Evolutionary conservation across 2,888 invertebrate species (phyloP), one percentile per base, ranked within the genome.

Genomic region (Amphipoea oculea): DNA sequence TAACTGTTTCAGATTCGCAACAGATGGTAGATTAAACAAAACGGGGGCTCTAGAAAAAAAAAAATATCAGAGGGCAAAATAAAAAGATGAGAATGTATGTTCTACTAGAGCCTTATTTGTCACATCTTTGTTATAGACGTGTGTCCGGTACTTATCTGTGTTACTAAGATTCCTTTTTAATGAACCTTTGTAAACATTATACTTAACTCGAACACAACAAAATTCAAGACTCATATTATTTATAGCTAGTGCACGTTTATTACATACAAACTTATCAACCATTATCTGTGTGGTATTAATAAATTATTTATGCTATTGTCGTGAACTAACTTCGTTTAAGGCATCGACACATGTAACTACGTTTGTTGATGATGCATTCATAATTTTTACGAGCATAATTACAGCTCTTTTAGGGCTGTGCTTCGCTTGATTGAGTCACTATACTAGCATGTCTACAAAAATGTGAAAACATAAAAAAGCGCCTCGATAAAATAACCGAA

Each of bases 171-270:
- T 36, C 65, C 29, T 36, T 67, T 60, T 75, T 17, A 68, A 54
- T 63, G 23, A 73, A 73, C 9, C 45, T 80, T 67, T 40, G 51
- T 80, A 65, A 79, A 80, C 42, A 72, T 78, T 40, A 69, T 48
- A 57, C 57, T 29, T 48, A 48, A 70, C n/a, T 48, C 5, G 17
- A 51, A 62, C 68, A 1, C n/a, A 54, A 63, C n/a, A 57, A 65
- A 79, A 65, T 67, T 36, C 60, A 62, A 80, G 40, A 66, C 5
- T 7, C 20, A 20, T 42, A 48, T 76, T 73, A 73, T 57, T 57
- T 63, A 62, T 29, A 65, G 40, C 17, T 57, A 9, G 66, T 36
- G 54, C 36, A 62, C 51, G 51, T 77, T 66, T n/a, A 23, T 69
- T 51, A 48, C 51, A 75, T 77, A 75, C 73, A 40, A 63, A 76